Conservation (phyloP, 2,888 invertebrate genomes). For the Coelopa pilipes region DNA sequence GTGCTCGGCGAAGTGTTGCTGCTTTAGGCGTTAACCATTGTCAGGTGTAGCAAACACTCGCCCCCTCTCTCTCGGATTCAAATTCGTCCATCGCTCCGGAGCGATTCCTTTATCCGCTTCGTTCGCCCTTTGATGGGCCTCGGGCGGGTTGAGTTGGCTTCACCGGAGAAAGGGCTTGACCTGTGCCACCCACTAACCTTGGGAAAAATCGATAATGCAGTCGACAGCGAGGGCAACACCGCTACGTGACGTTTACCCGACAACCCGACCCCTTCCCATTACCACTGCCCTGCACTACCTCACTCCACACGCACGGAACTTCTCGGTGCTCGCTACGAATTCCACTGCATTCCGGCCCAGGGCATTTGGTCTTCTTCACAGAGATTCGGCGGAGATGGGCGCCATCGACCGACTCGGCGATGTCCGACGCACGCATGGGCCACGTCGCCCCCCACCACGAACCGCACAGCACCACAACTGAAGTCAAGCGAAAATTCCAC, state of each 20-base stretch:
- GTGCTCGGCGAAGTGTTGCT: background rate
- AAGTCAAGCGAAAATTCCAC: too few relatives aligned
- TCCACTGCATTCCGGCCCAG: background rate
- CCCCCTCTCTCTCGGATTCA: background rate
- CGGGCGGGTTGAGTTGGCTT: background rate
- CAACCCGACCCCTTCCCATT: too few relatives aligned
- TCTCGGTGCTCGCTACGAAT: background rate
- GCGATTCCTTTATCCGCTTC: too few relatives aligned
- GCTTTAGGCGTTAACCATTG: slow-evolving; percentile 1
- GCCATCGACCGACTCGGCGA: background rate
- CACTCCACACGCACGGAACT: background rate
- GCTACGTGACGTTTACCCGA: too few relatives aligned
- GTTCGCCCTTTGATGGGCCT: too few relatives aligned
- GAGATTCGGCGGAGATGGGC: background rate
- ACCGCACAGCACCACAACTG: too few relatives aligned
- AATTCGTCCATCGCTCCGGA: background rate
- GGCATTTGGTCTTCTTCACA: background rate
- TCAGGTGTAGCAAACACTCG: slow-evolving; percentile 21
- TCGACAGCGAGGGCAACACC: slow-evolving; percentile 45
- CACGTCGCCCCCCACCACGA: too few relatives aligned
- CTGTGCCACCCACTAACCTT: slow-evolving; percentile 53
- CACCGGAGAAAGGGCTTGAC: slow-evolving; percentile 8
- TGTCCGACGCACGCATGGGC: too few relatives aligned
- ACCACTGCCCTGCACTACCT: too few relatives aligned
- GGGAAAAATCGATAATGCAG: slow-evolving; percentile 59